These are phyloP conservation scores for Lamproptera curius DNA, from an alignment of 2,888 invertebrate genomes.

Conservation along the genomic window DNA sequence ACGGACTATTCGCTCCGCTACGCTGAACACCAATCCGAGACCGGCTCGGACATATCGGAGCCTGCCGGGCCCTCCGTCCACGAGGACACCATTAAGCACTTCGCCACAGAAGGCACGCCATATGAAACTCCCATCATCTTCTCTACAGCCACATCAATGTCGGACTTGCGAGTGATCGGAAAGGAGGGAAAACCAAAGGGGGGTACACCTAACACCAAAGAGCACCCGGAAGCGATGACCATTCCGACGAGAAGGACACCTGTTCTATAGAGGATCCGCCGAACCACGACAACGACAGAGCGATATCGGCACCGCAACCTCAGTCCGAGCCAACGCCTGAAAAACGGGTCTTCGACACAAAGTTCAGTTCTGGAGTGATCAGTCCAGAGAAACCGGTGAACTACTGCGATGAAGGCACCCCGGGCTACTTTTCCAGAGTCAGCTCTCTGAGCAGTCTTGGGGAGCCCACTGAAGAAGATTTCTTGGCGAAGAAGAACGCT, in stretches of 20 bases:
- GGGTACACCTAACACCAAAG: slow-evolving; percentile 49
- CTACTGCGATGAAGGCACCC: slow-evolving; percentile 93
- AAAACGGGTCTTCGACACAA: slow-evolving; percentile 62
- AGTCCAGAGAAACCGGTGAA: slow-evolving; percentile 89
- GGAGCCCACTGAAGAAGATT: slow-evolving; percentile 70
- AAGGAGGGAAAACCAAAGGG: slow-evolving; percentile 61
- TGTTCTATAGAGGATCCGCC: slow-evolving; percentile 71
- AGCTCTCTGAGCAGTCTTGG: slow-evolving; percentile 80
- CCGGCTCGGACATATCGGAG: slow-evolving; percentile 72
- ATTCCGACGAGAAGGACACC: slow-evolving; percentile 71
- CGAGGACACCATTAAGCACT: slow-evolving; percentile 93
- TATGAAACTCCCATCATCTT: slow-evolving; percentile 89
- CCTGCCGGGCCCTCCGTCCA: slow-evolving; percentile 72
- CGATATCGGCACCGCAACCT: slow-evolving; percentile 50
- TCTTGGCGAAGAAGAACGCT: slow-evolving; percentile 65
- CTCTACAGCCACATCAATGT: slow-evolving; percentile 94
- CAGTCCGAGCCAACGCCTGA: slow-evolving; percentile 42
- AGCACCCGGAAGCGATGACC: slow-evolving; percentile 66
- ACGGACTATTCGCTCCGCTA: slow-evolving; percentile 95
- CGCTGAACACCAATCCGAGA: slow-evolving; percentile 89
- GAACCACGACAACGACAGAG: slow-evolving; percentile 65
- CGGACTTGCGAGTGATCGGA: slow-evolving; percentile 83
- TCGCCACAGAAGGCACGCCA: slow-evolving; percentile 95
- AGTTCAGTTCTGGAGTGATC: slow-evolving; percentile 82
- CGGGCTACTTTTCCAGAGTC: slow-evolving; percentile 85